Base-by-base conservation (phyloP, 1,140 invertebrate species). In the Lerema accius region DNA sequence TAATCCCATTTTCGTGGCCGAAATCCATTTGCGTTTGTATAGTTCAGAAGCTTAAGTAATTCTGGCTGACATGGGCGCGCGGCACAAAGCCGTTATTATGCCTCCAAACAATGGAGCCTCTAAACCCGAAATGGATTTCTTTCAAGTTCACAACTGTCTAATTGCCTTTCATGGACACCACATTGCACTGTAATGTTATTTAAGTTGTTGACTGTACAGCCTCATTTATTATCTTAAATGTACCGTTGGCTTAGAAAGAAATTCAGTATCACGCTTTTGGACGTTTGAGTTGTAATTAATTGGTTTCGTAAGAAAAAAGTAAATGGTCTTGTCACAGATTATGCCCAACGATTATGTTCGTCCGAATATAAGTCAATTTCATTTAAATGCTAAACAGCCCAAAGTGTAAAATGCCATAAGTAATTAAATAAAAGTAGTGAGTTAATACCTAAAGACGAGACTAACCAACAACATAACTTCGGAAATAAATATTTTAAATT, bases 121-220 rank as follows among this genome's bases (percentile, higher is more conserved):
- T 48, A 67, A 62, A 53, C 55, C 55, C 69, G 17, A 67, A 71
- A 67, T 71, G 61, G 65, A 64, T 71, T 71, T 71, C 69, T 71
- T 71, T 67, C 56, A 64, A 71, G 49, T 67, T 67, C 40, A 67
- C 50, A 65, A 67, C 64, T 64, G 56, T 28, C 61, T 71, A 71
- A 71, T 71, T 71, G 69, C 58, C 61, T 45, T 63, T 67, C 67
- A 66, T 64, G 40, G 37, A 37, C 55, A 43, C 45, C 42, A 48
- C 26, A 46, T 46, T 26, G 28, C 16, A 46, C 42, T 7, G 14
- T 59, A 17, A 37, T 13, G 42, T 45, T 35, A 32, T 51, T 15
- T 46, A 58, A 46, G 55, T 46, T 59, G 28, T 32, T 32, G 19
- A 23, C 5, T 7, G 3, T 32, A 3, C 28, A 32, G 28, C 3